These are phyloP conservation scores for Adelges cooleyi DNA, from an alignment of 1,140 invertebrate genomes.

Conservation along the genomic window DNA sequence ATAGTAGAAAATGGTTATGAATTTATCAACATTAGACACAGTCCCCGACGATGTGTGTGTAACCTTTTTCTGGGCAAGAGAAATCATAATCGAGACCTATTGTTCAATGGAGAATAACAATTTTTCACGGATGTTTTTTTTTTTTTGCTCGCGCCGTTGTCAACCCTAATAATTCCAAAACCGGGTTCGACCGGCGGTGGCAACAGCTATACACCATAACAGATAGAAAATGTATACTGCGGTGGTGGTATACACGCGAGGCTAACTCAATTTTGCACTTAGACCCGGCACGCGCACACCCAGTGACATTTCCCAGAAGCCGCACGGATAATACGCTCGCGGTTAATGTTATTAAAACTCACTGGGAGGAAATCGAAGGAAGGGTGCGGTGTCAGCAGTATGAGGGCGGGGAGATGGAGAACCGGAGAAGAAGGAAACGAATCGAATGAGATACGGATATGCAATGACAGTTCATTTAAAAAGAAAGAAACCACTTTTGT, in stretches of 20 bases:
- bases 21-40: not conserved
- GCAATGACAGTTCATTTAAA: not conserved
- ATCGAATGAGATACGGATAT: not conserved
- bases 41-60: not conserved
- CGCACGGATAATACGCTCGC: not conserved
- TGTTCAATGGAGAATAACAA: not conserved
- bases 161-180: not conserved
- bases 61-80: not conserved
- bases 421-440: not conserved
- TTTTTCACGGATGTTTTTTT: conserved; percentile 19
- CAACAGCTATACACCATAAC: too few relatives aligned
- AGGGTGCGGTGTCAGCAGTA: not conserved
- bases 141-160: not conserved
- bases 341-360: conserved; percentile 25
- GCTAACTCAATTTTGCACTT: conserved; percentile 32
- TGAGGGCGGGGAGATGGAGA: not conserved
- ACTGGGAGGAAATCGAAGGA: not conserved
- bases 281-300: conserved; percentile 7
- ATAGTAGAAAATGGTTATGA: not conserved
- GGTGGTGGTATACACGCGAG: not conserved
- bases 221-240: not conserved
- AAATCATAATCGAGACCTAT: not conserved
- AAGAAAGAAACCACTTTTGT: too few relatives aligned
- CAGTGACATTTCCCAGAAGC: conserved; percentile 16
- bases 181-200: not conserved